phyloP scores from a whole-genome alignment of 2,888 invertebrate species.

The Andrena trimmerana region DNA sequence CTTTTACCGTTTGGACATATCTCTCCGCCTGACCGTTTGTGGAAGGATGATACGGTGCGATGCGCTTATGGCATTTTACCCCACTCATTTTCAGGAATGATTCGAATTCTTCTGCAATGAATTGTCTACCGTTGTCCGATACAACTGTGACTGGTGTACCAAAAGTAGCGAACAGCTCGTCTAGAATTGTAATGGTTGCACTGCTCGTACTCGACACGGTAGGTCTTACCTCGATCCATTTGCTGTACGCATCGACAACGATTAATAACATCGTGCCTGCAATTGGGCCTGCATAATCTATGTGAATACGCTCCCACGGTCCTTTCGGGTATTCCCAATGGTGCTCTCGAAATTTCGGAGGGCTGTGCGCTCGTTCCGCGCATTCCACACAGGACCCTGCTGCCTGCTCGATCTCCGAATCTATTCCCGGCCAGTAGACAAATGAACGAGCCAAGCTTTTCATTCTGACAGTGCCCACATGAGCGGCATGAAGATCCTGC shows the following conservation, averaged over 20 bases:
- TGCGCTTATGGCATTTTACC: slow-evolving; percentile 40
- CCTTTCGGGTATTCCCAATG: slow-evolving; percentile 19
- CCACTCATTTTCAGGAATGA: slow-evolving; percentile 30
- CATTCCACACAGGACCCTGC: not conserved
- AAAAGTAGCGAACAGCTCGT: slow-evolving; percentile 10
- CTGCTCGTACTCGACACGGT: not conserved
- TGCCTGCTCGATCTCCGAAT: not conserved
- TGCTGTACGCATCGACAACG: slow-evolving; percentile 39
- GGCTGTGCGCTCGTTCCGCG: not conserved
- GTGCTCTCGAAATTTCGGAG: not conserved
- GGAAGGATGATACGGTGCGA: slow-evolving; percentile 60
- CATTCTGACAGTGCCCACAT: not conserved
- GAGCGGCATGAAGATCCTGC: not conserved
- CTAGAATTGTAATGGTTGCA: slow-evolving; percentile 19
- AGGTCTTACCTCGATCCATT: slow-evolving; percentile 43
- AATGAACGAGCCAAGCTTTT: not conserved
- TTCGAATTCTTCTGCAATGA: slow-evolving; percentile 27
- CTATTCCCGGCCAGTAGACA: not conserved
- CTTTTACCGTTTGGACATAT: slow-evolving; percentile 49
- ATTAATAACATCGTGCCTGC: slow-evolving; percentile 45
- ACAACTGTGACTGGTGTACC: slow-evolving; percentile 27
- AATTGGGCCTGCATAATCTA: slow-evolving; percentile 14
- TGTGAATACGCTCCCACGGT: not conserved
- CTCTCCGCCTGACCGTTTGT: slow-evolving; percentile 50
- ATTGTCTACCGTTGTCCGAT: slow-evolving; percentile 36